A percentile compares a stretch with the other conserved stretches of the same genome.
Conservation (phyloP, 2,113 vertebrate species). For the Cavia porcellus region DNA sequence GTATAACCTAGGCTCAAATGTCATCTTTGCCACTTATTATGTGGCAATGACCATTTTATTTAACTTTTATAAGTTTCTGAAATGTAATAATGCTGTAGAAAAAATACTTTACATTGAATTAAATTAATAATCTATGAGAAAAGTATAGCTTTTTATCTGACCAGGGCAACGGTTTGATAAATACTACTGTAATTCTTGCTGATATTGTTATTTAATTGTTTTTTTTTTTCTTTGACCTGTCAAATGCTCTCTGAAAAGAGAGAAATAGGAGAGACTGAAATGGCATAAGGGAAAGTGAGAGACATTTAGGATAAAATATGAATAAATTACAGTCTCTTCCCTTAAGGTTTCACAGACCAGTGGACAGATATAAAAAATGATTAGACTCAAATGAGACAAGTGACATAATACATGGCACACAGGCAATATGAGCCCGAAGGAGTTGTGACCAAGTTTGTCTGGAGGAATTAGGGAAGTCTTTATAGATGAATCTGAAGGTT, state of each 20-base stretch:
- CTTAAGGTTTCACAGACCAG: conserved; percentile 57
- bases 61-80: neutral
- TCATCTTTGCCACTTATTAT: neutral
- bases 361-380: conserved; percentile 40
- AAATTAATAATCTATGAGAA: neutral
- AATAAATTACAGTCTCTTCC: conserved; percentile 38
- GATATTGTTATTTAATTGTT: neutral
- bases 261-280: neutral
- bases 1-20: neutral
- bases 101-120: neutral
- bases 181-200: neutral
- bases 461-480: conserved; percentile 54
- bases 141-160: neutral
- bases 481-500: neutral
- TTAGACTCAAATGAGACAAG: conserved; percentile 56
- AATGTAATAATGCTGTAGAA: neutral
- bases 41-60: neutral
- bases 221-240: conserved; percentile 23
- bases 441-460: conserved; percentile 56
- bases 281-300: neutral
- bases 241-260: neutral
- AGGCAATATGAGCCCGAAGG: neutral
- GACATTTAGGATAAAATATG: neutral
- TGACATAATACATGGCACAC: neutral
- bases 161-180: neutral